phyloP scores from a whole-genome alignment of 53 echinoderm and acorn worm genomes.

The Apostichopus leukothele region DNA sequence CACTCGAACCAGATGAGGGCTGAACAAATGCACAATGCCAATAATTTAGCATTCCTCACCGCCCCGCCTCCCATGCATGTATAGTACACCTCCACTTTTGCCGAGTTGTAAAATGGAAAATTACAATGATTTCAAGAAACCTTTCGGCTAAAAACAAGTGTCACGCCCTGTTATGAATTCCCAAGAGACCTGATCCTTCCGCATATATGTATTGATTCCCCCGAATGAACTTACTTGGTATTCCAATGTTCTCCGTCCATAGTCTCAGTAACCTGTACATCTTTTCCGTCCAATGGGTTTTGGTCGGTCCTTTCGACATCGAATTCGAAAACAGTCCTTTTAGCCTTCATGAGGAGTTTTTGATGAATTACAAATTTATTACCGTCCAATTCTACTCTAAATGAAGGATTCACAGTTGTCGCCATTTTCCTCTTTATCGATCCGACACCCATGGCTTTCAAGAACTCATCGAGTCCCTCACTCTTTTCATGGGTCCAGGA shows the following conservation, averaged over 20 bases:
- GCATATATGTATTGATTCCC: too few relatives aligned
- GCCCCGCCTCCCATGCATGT: too few relatives aligned
- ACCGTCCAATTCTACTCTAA: not conserved
- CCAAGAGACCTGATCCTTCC: too few relatives aligned
- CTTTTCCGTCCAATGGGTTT: slow-evolving; percentile 51
- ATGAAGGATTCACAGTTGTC: not conserved
- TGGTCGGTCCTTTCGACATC: slow-evolving; percentile 46
- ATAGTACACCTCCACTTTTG: too few relatives aligned
- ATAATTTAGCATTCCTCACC: too few relatives aligned
- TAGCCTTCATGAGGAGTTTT: slow-evolving; percentile 2
- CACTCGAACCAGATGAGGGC: too few relatives aligned
- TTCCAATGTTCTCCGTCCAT: slow-evolving; percentile 60
- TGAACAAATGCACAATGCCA: too few relatives aligned
- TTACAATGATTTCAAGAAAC: too few relatives aligned
- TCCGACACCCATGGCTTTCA: slow-evolving; percentile 48
- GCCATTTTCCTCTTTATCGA: slow-evolving; percentile 33
- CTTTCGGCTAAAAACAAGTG: too few relatives aligned
- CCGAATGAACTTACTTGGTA: slow-evolving; percentile 11
- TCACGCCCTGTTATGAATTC: too few relatives aligned
- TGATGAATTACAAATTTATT: not conserved
- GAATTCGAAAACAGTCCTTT: slow-evolving; percentile 31
- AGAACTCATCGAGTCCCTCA: slow-evolving; percentile 50
- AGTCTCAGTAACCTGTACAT: slow-evolving; percentile 37
- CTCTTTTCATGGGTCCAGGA: slow-evolving; percentile 50
- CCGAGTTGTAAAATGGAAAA: too few relatives aligned